Evolutionary conservation across 2,113 vertebrate genomes (phyloP).

Genomic region (Noctilio leporinus): DNA sequence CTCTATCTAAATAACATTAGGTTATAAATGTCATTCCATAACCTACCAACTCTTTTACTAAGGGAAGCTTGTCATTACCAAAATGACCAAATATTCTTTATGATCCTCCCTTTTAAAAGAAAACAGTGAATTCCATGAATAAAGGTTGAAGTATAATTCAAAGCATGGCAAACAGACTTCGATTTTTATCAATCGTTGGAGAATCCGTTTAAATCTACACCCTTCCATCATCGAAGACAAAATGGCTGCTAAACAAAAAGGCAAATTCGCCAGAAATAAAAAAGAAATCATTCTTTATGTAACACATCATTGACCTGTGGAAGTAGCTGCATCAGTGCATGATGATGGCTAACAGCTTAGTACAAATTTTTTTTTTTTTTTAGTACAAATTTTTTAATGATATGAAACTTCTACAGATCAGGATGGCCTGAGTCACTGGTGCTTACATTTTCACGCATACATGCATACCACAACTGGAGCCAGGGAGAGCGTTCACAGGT

Average conservation of each 20-base stretch:
- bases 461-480: not conserved
- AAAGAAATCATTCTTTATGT: constrained; percentile 41
- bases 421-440: not conserved
- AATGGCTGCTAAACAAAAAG: constrained; percentile 52
- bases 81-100: constrained; percentile 64
- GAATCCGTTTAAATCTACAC: constrained; percentile 39
- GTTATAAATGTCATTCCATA: constrained; percentile 55
- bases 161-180: not conserved
- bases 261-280: constrained; percentile 42
- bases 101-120: constrained; percentile 40
- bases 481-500: not conserved
- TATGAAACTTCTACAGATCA: constrained; percentile 15
- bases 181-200: constrained; percentile 58
- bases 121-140: constrained; percentile 55
- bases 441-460: not conserved
- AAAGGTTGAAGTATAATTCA: constrained; percentile 58
- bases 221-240: constrained; percentile 28
- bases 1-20: constrained; percentile 38
- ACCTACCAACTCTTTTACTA: constrained; percentile 36
- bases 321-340: constrained; percentile 16
- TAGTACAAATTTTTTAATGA: constrained; percentile 3
- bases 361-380: not conserved
- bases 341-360: not conserved
- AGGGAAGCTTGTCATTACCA: constrained; percentile 36
- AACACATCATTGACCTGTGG: constrained; percentile 42